A percentile compares a stretch with the other conserved stretches of the same genome.
These are phyloP conservation scores for Oscheius sp. DNA, from an alignment of 2,888 invertebrate genomes.

Conservation along the genomic window DNA sequence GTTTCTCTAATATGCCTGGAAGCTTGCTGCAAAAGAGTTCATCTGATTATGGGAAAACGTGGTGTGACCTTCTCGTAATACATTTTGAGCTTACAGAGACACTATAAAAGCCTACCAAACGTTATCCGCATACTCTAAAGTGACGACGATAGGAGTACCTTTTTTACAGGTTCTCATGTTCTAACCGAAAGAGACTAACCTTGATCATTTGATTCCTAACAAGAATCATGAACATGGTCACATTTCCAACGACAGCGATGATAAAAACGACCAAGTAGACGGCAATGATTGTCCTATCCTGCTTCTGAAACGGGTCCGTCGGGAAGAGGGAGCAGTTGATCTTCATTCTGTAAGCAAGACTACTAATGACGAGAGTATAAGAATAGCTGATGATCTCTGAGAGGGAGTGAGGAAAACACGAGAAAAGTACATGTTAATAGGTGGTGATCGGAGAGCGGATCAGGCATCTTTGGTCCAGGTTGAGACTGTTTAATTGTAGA, in stretches of 20 bases:
- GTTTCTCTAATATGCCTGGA: too few relatives aligned
- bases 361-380: not conserved
- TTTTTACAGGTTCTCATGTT: too few relatives aligned
- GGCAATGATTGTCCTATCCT: constrained; percentile 38
- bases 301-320: constrained; percentile 1
- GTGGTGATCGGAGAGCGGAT: too few relatives aligned
- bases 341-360: constrained; percentile 2
- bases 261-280: constrained; percentile 61
- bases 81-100: too few relatives aligned
- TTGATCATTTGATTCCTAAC: constrained; percentile 68
- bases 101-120: too few relatives aligned
- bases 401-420: not conserved
- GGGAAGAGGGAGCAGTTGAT: constrained; percentile 23
- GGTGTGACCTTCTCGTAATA: too few relatives aligned
- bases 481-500: too few relatives aligned
- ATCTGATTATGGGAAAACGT: too few relatives aligned
- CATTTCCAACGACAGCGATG: constrained; percentile 66
- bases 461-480: too few relatives aligned
- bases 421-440: not conserved
- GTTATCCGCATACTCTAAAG: too few relatives aligned
- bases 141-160: too few relatives aligned
- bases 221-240: constrained; percentile 67
- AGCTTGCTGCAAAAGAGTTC: too few relatives aligned
- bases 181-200: constrained; percentile 22
- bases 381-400: not conserved